Base-by-base conservation (phyloP, 2,797 vertebrate species). In the Hydrophis major region DNA sequence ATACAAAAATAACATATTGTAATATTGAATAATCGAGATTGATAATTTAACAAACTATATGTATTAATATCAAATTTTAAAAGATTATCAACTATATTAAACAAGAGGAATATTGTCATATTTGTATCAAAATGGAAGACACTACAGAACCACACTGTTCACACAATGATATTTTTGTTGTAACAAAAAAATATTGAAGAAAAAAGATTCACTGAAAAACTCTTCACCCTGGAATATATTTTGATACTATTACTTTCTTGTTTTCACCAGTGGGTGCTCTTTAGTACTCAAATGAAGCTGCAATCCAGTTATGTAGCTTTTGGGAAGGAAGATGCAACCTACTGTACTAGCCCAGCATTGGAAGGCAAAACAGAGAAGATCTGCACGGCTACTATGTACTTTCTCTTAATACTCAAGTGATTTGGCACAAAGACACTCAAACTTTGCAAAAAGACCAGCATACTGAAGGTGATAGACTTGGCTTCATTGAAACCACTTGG, bases 381-480 rank as follows among this genome's bases (percentile, higher is more conserved):
- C 69, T 78, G 91, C 91, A 92, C 56, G 5, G 87, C 87, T 53
- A 47, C 37, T 69, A 59, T 60, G 20, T 89, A 92, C 27, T 92
- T 92, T 14, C 74, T 74, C 14, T 59, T 92, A 18, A 42, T 89
- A 42, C 88, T 89, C 28, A 92, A 50, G 20, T 89, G 89, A 8
- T 27, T 92, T 22, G 88, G 88, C 88, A 92, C 42, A 12, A 92
- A 20, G 32, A 78, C 16, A 42, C 69, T 63, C 69, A 37, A 78
- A 69, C 60, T 13, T 61, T 69, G 86, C 86, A 92, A 28, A 92
- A 92, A 53, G 28, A 92, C 50, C 91, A 92, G 60, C 86, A 87
- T 92, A 61, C 60, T 87, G 60, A 92, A 92, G 86, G 86, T 92
- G 86, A 92, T 92, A 12, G 27, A 11, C 50, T 87, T 92, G 86